Conservation (phyloP, 2,797 vertebrate species). For the Podarcis lilfordi region DNA sequence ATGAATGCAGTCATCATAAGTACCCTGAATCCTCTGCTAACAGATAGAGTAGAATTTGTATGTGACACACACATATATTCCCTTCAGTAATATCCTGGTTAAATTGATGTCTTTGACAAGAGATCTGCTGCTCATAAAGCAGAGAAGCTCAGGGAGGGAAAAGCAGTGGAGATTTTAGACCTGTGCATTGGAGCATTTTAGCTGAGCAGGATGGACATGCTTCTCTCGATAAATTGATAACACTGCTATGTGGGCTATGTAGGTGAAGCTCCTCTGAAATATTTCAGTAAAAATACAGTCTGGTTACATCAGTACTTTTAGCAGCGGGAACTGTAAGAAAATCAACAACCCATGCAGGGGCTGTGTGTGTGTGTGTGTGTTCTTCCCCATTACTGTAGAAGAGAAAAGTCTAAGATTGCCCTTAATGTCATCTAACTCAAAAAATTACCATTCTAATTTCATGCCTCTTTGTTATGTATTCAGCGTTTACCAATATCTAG, state of each 20-base stretch:
- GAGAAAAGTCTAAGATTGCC: no score
- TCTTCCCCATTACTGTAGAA: no score
- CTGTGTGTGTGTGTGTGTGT: no score
- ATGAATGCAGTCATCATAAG: not conserved
- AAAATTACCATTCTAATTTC: no score
- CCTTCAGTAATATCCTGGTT: not conserved
- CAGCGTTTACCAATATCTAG: no score
- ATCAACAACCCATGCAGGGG: not conserved
- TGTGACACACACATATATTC: accelerated
- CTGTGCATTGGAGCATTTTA: not conserved
- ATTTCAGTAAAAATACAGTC: not conserved
- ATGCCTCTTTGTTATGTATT: no score
- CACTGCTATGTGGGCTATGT: not conserved
- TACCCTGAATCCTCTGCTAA: not conserved
- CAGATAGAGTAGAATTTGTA: not conserved
- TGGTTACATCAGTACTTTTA: not conserved
- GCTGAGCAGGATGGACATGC: not conserved
- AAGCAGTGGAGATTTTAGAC: not conserved
- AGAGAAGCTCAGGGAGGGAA: not conserved
- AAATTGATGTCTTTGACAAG: conserved; percentile 8
- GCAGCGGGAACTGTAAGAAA: not conserved
- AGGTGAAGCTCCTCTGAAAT: not conserved
- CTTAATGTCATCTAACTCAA: no score
- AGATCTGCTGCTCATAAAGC: conserved; percentile 7
- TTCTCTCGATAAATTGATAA: not conserved